Conservation (phyloP, 2,888 invertebrate genomes). For the Parnassius glacialis region DNA sequence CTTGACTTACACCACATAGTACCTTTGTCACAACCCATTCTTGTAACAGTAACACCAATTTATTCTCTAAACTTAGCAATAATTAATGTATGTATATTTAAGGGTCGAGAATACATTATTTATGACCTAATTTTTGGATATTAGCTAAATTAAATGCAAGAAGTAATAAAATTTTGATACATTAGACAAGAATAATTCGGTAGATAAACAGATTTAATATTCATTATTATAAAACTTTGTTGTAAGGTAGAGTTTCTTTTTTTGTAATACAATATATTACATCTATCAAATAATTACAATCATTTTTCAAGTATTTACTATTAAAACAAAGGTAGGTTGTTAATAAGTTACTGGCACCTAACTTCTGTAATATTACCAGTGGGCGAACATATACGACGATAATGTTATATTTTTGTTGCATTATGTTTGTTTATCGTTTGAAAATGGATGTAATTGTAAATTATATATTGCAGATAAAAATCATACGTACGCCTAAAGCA, state of each 20-base stretch:
- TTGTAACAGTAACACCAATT: conserved; percentile 41
- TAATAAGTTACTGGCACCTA: too few species aligned
- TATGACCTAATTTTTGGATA: conserved; percentile 40
- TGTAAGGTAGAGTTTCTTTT: conserved; percentile 6
- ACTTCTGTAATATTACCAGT: too few species aligned
- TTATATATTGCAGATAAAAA: conserved; percentile 42
- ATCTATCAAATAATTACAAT: too few species aligned
- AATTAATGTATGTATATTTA: conserved; percentile 49
- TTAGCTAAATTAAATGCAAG: conserved; percentile 37
- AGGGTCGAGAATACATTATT: conserved; percentile 41
- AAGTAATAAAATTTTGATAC: conserved; percentile 60
- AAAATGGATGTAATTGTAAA: background rate
- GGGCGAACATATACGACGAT: too few species aligned
- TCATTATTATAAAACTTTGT: conserved; percentile 23
- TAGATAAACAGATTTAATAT: conserved; percentile 40
- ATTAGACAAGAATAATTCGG: conserved; percentile 44
- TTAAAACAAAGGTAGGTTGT: too few species aligned
- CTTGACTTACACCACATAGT: conserved; percentile 7
- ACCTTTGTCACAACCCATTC: conserved; percentile 22
- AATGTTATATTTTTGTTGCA: background rate
- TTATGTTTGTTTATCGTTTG: background rate
- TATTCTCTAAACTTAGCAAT: conserved; percentile 50
- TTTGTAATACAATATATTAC: background rate
- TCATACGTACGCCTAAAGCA: conserved; percentile 50
- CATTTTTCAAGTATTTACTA: too few species aligned